Percentiles rank a stretch among this genome's conserved stretches.
Conservation (phyloP, 2,113 vertebrate genomes). For the Rhinoderma darwinii region DNA sequence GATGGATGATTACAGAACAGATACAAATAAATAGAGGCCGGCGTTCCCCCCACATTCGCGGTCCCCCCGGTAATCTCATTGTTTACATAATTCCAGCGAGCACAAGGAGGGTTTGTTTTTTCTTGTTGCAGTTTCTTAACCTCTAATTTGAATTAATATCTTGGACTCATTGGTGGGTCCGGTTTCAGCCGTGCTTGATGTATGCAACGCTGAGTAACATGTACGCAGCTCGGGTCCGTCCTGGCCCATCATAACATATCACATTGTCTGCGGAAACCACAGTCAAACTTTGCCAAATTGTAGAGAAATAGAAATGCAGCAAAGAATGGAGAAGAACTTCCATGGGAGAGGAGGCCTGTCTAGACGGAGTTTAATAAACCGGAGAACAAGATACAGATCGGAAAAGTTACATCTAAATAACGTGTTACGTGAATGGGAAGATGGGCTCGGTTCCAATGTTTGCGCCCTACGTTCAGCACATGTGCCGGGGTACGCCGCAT, state of each 20-base stretch:
- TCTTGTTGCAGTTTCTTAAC: conserved; percentile 24
- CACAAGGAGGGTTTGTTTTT: conserved; percentile 49
- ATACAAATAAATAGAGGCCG: conserved; percentile 26
- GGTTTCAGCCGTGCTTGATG: not conserved
- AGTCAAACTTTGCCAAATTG: conserved; percentile 16
- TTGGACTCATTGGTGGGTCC: not conserved
- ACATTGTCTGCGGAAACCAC: conserved; percentile 35
- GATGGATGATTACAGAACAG: conserved; percentile 8
- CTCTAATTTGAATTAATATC: conserved; percentile 37
- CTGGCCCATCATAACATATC: conserved; percentile 22
- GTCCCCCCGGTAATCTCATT: conserved; percentile 16
- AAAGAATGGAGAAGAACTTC: not conserved
- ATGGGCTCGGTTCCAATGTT: too few species aligned
- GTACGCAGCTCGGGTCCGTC: not conserved
- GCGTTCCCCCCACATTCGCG: not conserved
- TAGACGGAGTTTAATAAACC: conserved; percentile 44
- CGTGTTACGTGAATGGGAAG: conserved; percentile 24
- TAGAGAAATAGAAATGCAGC: not conserved
- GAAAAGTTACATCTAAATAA: conserved; percentile 3
- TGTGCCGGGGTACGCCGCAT: too few species aligned
- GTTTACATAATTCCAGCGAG: conserved; percentile 24
- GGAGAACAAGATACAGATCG: conserved; percentile 17
- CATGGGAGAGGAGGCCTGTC: conserved; percentile 20
- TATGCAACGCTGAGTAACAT: not conserved
- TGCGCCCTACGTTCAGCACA: too few species aligned